phyloP scores from a whole-genome alignment of 2,888 invertebrate genomes.

The Tromatobia lineatoria region DNA sequence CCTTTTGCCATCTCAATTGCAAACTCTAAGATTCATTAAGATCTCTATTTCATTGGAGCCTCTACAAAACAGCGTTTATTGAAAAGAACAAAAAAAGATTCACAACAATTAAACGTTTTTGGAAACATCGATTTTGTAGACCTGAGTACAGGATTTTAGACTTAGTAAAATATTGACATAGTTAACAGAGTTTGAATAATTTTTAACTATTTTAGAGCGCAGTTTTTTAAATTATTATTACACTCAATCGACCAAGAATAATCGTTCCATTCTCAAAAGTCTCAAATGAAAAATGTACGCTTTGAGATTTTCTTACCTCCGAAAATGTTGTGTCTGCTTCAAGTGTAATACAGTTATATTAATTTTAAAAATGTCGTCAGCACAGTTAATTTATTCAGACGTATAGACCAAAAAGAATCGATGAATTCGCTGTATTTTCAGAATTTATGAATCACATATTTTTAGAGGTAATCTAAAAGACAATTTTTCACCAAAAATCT shows the following conservation, averaged over 20 bases:
- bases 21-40: slow-evolving; percentile 43
- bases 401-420: not conserved
- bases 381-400: not conserved
- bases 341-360: not conserved
- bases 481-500: not conserved
- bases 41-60: slow-evolving; percentile 31
- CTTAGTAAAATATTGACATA: not conserved
- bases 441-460: not conserved
- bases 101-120: slow-evolving; percentile 22
- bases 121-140: not conserved
- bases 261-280: not conserved
- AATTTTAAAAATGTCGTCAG: not conserved
- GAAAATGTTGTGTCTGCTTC: not conserved
- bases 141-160: not conserved
- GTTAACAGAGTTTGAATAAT: not conserved
- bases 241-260: not conserved
- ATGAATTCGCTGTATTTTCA: not conserved
- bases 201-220: not conserved
- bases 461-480: not conserved
- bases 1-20: slow-evolving; percentile 41
- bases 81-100: not conserved
- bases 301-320: not conserved
- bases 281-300: not conserved
- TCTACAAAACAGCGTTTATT: slow-evolving; percentile 22
- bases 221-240: not conserved